Conservation (phyloP, 1,140 invertebrate species). For the Drosophila ohnishii region DNA sequence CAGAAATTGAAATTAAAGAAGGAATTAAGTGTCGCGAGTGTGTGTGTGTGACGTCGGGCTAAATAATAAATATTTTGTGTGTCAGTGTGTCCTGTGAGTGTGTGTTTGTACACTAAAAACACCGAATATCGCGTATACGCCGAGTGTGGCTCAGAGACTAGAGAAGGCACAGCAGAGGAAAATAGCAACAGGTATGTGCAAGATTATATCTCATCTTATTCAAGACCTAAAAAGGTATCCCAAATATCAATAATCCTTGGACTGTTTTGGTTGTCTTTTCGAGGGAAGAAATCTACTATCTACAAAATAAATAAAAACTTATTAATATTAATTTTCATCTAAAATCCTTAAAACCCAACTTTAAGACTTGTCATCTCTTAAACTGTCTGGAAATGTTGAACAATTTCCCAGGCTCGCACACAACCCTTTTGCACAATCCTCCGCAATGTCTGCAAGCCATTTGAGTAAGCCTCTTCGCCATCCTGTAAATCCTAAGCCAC, state of each 20-base stretch:
- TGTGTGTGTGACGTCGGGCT: conserved; percentile 12
- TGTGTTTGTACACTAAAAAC: conserved; percentile 24
- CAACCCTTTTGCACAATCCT: conserved; percentile 5
- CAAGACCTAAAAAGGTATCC: background rate
- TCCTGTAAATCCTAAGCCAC: conserved; percentile 25
- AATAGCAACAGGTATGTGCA: conserved; percentile 56
- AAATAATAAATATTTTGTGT: conserved; percentile 37
- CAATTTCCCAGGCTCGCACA: conserved; percentile 5
- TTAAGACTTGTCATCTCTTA: background rate
- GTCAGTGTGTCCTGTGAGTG: conserved; percentile 17
- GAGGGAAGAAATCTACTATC: too few species aligned
- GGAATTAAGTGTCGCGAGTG: conserved; percentile 62
- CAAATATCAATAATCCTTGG: background rate
- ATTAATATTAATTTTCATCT: too few species aligned
- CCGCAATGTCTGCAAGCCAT: conserved; percentile 22
- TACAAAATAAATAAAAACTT: too few species aligned
- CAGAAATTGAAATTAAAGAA: conserved; percentile 74
- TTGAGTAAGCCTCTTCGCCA: conserved; percentile 19
- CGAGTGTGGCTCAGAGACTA: background rate
- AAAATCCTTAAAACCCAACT: background rate
- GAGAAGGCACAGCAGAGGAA: background rate
- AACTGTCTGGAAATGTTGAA: background rate
- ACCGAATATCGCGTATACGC: conserved; percentile 54
- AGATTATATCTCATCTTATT: conserved; percentile 7
- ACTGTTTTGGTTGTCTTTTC: background rate